Evolutionary conservation across 2,797 vertebrate species (phyloP), one percentile per base, ranked within the genome.

Genomic region (Hypotaenidia philippensis): DNA sequence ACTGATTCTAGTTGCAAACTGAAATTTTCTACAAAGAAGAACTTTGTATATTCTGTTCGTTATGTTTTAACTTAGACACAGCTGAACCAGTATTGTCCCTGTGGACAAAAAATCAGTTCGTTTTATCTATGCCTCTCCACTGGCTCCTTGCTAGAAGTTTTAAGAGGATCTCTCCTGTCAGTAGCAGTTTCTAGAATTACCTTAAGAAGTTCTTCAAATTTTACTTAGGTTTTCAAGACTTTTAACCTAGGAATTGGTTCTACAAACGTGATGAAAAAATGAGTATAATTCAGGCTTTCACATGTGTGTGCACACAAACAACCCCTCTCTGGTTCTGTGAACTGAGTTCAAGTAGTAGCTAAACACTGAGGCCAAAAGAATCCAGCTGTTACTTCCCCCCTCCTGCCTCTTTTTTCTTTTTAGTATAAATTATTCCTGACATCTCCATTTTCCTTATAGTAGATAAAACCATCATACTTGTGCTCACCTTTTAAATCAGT

Each of bases 291-390:
- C n/a, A 70, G 31, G 38, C 10, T 74, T 44, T 20, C 21, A 21
- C 3, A 5, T 50, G 23, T 49, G 47, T 25, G 47, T 9, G 21
- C 3, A 25, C 4, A 38, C 2, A 8, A 4, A 32, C 2, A 8
- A 22, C 47, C 23, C 23, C 21, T 23, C 6, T 11, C 25, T 40
- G 7, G 1, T 79, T 79, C 55, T 77, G 45, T 6, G 2, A 71
- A n/a, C 19, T 31, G 11, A 4, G 8, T 31, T 60, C 19, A 17
- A 14, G 23, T 25, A 56, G 19, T 41, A 76, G 12, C 1, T 16
- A 68, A 64, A 4, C 7, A 21, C 11, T 32, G 32, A 71, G 16
- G 11, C 82, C 10, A n/a, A 36, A 66, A 41, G 12, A 34, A 0
- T 45, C 63, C 63, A 29, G 12, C 1, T n/a, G 22, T 53, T 61